Conservation (phyloP, 2,797 vertebrate genomes). For the Mastacembelus armatus region DNA sequence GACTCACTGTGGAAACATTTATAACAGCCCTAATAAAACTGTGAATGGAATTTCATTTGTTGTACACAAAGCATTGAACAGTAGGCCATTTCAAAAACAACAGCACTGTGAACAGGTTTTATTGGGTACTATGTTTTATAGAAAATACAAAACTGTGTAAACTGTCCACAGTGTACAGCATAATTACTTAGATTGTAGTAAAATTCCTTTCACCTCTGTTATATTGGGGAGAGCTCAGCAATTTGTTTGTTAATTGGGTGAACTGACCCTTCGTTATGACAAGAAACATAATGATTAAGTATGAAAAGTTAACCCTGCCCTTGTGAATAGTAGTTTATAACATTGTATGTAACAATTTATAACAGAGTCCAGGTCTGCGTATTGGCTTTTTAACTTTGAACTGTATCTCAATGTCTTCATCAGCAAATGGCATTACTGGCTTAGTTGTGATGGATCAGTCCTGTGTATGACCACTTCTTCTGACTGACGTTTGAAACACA, state of each 20-base stretch:
- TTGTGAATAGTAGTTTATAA: not conserved
- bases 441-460: not conserved
- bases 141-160: not conserved
- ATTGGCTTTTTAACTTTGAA: constrained; percentile 3
- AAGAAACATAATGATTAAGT: not conserved
- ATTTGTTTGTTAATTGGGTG: not conserved
- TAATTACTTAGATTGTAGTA: not conserved
- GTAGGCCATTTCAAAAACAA: not conserved
- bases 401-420: not conserved
- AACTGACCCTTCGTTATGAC: not conserved
- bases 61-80: not conserved
- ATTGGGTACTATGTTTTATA: not conserved
- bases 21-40: not conserved
- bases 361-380: not conserved
- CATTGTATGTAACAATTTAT: no score
- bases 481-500: not conserved
- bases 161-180: not conserved
- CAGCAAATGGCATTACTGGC: not conserved
- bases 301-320: not conserved
- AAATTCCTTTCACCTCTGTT: not conserved
- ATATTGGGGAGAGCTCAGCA: not conserved
- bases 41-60: not conserved
- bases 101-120: not conserved
- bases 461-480: not conserved
- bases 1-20: not conserved